These are phyloP conservation scores for Psittacula echo DNA, from an alignment of 2,797 vertebrate genomes.

Conservation along the genomic window DNA sequence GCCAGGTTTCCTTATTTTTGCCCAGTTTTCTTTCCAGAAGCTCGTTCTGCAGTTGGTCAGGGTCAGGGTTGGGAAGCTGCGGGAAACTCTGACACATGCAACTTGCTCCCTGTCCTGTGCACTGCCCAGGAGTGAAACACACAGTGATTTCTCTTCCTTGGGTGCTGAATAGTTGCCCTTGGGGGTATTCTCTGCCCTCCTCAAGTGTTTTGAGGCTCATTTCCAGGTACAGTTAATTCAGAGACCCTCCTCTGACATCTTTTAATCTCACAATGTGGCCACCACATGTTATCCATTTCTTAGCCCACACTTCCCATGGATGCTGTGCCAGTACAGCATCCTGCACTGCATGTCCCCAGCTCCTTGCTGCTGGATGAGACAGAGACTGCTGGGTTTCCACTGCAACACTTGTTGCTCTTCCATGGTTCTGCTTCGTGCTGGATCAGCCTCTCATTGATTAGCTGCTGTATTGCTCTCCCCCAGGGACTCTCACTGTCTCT, in stretches of 20 bases:
- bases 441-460: not conserved
- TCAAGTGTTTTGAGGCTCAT: not conserved
- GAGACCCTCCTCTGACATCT: not conserved
- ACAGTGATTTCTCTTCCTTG: not conserved
- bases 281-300: not conserved
- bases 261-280: not conserved
- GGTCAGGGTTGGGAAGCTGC: not conserved
- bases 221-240: not conserved
- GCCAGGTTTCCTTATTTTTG: not conserved
- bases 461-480: not conserved
- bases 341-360: accelerated
- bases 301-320: not conserved
- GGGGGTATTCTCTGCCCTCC: not conserved
- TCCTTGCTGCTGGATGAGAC: not conserved
- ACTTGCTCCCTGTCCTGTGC: not conserved
- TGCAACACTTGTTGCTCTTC: not conserved
- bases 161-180: not conserved
- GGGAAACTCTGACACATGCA: not conserved
- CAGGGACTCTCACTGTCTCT: accelerated
- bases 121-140: not conserved
- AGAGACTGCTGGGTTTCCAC: not conserved
- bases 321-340: accelerated
- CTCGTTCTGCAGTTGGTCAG: not conserved
- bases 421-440: accelerated
- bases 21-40: not conserved